Evolutionary conservation across 1,140 invertebrate species (phyloP).

Genomic region (Rhyzopertha dominica): DNA sequence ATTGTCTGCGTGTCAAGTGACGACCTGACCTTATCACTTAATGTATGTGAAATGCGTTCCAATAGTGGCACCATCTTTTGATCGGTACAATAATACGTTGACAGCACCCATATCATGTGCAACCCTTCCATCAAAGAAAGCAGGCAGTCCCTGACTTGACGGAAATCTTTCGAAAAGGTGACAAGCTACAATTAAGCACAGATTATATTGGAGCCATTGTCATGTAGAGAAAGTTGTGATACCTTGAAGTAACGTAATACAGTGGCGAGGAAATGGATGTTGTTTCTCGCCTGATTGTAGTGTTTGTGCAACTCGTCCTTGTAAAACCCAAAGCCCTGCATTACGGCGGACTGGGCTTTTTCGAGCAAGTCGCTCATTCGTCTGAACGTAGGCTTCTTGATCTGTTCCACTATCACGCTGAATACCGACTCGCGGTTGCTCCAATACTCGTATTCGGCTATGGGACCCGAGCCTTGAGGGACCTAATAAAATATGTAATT

Average conservation of each 20-base stretch:
- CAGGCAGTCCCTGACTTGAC: conserved; percentile 64
- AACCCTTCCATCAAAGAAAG: conserved; percentile 75
- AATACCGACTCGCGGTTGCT: conserved; percentile 68
- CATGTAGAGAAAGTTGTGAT: no score
- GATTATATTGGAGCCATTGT: no score
- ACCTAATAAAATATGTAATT: conserved; percentile 31
- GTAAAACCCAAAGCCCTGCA: conserved; percentile 50
- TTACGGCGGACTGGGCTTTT: conserved; percentile 47
- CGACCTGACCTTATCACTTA: conserved; percentile 68
- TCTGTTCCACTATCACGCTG: conserved; percentile 71
- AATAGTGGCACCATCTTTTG: conserved; percentile 73
- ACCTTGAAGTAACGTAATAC: conserved; percentile 76
- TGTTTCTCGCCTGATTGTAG: conserved; percentile 76
- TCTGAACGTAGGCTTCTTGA: conserved; percentile 64
- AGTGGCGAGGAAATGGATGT: conserved; percentile 77
- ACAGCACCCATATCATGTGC: conserved; percentile 78
- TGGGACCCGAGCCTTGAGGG: conserved; percentile 64
- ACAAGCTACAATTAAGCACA: conserved; percentile 24
- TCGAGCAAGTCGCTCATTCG: conserved; percentile 55
- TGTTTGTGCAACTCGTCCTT: conserved; percentile 59
- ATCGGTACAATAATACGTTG: conserved; percentile 66
- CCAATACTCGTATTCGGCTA: conserved; percentile 82
- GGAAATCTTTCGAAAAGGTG: conserved; percentile 54
- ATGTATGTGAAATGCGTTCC: conserved; percentile 72
- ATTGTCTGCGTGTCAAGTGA: conserved; percentile 66